phyloP scores from a whole-genome alignment of 2,888 invertebrate species.

The Petrolisthes cinctipes region DNA sequence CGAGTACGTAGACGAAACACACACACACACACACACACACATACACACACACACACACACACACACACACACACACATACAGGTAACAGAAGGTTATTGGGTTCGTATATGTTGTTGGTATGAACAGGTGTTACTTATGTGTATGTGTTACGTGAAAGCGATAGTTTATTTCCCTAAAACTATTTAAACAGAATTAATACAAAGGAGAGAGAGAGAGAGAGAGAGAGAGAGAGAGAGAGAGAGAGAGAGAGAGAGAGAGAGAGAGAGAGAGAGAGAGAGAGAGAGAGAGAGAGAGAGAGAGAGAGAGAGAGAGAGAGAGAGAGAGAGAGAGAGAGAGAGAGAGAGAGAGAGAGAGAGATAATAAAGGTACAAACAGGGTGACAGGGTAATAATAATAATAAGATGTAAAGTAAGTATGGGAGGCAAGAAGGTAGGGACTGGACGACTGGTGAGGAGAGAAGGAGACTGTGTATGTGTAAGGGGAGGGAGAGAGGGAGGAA shows the following conservation, averaged over 20 bases:
- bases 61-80: no score
- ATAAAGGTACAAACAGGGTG: not conserved
- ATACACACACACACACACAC: no score
- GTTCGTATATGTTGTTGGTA: no score
- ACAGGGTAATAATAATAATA: not conserved
- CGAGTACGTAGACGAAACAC: not conserved
- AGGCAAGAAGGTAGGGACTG: not conserved
- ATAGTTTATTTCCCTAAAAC: no score
- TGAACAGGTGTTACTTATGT: no score
- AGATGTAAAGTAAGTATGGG: not conserved
- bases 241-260: conserved; percentile 8
- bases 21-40: no score
- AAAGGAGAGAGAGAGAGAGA: conserved; percentile 11
- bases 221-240: conserved; percentile 26
- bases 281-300: not conserved
- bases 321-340: not conserved
- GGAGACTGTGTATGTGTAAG: not conserved
- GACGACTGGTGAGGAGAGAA: not conserved
- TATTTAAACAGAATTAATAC: no score
- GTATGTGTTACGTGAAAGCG: no score
- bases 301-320: not conserved
- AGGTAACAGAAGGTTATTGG: no score
- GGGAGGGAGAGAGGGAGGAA: not conserved
- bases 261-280: not conserved
- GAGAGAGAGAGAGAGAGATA: not conserved